Base-by-base conservation (phyloP, 1,140 invertebrate species). In the Copidosoma floridanum region DNA sequence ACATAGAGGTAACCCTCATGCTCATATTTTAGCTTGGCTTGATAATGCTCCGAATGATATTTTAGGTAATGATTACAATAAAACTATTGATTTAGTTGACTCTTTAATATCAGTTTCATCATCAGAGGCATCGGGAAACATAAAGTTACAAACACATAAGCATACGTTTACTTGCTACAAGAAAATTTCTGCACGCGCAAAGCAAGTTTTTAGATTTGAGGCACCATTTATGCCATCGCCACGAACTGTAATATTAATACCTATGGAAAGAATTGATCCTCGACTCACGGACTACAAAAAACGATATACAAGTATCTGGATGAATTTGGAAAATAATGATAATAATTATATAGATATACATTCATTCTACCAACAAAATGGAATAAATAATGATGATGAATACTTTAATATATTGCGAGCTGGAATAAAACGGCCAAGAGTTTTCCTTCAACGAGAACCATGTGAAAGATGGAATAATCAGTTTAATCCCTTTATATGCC, bases 1-100 rank as follows among this genome's bases (percentile, higher is more conserved):
- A 64, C 68, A 74, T 68, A 65, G 58, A 51, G 79, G 68, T 23
- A 78, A 71, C 70, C 76, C 68, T 51, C 70, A 67, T 64, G 65
- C 65, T 8, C 75, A 77, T 60, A 70, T 67, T 35, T 54, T 77
- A 41, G 18, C 67, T 2, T 77, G 71, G 75, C 48, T 76, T 12
- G 55, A 61, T 24, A 67, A 76, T 62, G 66, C 73, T 55, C 71
- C 70, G 51, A n/a, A 14, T 38, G 62, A 51, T 71, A 69, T 32
- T 54, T 67, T 65, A 68, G 23, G 37, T 38, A 27, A 27, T 43
- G 27, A 65, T 48, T 29, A 61, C 4, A 2, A 46, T 18, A 35
- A 51, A 10, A 48, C 57, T 20, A 58, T 66, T 12, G 14, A 26
- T 35, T 29, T 66, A 18, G 64, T 66, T 12, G 52, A 63, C 43